These are phyloP conservation scores for Drosophila hydei DNA, from an alignment of 1,140 invertebrate genomes.

Conservation along the genomic window DNA sequence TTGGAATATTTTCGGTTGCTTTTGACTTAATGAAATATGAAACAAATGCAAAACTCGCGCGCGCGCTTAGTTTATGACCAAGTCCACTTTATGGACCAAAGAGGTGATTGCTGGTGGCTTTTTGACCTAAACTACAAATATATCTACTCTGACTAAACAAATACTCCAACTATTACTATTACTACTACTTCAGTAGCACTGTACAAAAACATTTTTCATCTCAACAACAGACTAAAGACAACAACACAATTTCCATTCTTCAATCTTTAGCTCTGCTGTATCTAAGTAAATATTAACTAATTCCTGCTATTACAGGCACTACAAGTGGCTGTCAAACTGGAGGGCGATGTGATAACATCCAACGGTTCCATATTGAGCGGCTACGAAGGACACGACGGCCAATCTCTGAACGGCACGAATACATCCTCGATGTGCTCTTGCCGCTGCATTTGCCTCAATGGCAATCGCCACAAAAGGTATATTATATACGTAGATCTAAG, in stretches of 20 bases:
- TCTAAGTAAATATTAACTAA: conserved; percentile 27
- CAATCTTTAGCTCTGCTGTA: conserved; percentile 23
- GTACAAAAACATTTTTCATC: conserved; percentile 17
- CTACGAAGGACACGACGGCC: conserved; percentile 85
- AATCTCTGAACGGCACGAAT: conserved; percentile 86
- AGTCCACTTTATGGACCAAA: conserved; percentile 84
- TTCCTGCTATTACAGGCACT: conserved; percentile 87
- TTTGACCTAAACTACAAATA: conserved; percentile 49
- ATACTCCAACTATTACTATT: conserved; percentile 15
- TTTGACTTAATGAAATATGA: conserved; percentile 67
- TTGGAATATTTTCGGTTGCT: conserved; percentile 78
- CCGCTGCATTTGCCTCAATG: conserved; percentile 90
- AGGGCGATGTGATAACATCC: conserved; percentile 97
- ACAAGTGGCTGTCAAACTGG: conserved; percentile 93
- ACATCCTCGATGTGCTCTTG: conserved; percentile 92
- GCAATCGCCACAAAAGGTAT: conserved; percentile 86
- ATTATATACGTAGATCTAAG: conserved; percentile 53
- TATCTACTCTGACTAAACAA: conserved; percentile 48
- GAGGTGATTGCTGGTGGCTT: conserved; percentile 78
- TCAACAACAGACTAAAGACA: conserved; percentile 4
- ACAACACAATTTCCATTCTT: conserved; percentile 32
- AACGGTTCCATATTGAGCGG: conserved; percentile 93
- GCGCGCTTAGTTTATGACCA: conserved; percentile 83
- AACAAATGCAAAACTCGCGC: conserved; percentile 59
- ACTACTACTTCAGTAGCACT: conserved; percentile 26